Conservation (phyloP, 1,140 invertebrate genomes). For the Chironomus tepperi region DNA sequence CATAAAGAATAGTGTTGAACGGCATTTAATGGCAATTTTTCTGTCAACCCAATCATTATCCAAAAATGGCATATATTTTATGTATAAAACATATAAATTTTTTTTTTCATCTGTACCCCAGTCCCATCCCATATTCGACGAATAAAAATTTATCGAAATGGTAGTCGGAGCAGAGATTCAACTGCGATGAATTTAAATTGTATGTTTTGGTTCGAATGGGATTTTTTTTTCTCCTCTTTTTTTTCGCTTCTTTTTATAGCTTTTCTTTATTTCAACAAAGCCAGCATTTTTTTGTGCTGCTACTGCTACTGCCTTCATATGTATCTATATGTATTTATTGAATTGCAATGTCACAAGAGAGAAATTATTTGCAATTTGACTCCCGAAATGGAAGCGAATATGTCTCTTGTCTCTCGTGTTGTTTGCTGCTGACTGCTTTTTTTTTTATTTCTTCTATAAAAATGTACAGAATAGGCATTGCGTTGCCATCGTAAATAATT, state of each 20-base stretch:
- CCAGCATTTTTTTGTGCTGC: no score
- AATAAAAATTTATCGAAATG: not conserved
- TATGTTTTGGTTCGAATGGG: not conserved
- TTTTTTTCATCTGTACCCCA: not conserved
- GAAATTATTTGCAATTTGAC: constrained; percentile 8
- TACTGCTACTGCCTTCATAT: no score
- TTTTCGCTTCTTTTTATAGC: not conserved
- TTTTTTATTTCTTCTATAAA: not conserved
- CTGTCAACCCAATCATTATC: constrained; percentile 17
- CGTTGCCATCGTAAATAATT: constrained; percentile 8
- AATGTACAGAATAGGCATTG: not conserved
- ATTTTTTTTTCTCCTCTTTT: not conserved
- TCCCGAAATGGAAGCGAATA: not conserved
- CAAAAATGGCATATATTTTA: constrained; percentile 21
- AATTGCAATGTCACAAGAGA: not conserved
- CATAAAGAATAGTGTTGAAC: not conserved
- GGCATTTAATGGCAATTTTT: constrained; percentile 22
- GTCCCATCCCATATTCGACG: not conserved
- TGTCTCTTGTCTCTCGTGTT: not conserved
- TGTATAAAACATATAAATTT: not conserved
- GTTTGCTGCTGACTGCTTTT: not conserved
- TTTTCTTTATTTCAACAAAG: not conserved
- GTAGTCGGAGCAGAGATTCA: not conserved
- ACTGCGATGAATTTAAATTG: constrained; percentile 13
- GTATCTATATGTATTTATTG: not conserved